phyloP scores from a whole-genome alignment of 2,797 vertebrate genomes.

The Simalia tracyae region DNA sequence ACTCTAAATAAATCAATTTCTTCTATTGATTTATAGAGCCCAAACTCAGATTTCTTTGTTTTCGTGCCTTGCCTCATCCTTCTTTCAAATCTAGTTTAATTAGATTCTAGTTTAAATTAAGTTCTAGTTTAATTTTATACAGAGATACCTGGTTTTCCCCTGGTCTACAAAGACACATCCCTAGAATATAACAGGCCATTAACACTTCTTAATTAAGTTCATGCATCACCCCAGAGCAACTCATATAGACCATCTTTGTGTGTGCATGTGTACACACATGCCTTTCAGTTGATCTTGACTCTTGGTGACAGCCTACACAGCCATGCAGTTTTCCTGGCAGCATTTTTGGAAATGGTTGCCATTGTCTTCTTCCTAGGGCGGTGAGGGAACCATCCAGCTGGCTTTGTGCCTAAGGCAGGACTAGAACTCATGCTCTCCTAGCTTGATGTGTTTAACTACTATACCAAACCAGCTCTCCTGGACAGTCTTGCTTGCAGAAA shows the following conservation, averaged over 20 bases:
- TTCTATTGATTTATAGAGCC: background rate
- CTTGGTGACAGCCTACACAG: background rate
- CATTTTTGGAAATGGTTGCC: background rate
- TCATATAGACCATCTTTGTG: background rate
- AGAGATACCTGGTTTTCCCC: background rate
- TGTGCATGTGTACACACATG: background rate
- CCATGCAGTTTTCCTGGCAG: background rate
- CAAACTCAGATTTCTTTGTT: background rate
- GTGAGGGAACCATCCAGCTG: background rate
- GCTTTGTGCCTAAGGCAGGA: background rate
- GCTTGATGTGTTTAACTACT: background rate
- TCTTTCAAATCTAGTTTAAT: background rate
- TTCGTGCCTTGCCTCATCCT: background rate
- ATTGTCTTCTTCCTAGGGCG: background rate
- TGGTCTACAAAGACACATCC: background rate
- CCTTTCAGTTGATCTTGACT: background rate
- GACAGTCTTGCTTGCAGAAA: background rate
- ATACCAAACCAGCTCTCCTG: background rate
- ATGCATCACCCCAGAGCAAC: background rate
- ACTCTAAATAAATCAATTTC: background rate
- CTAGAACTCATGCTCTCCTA: background rate
- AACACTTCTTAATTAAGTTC: background rate
- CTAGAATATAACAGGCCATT: background rate
- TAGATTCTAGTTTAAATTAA: too few relatives aligned
- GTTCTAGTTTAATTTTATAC: background rate